Evolutionary conservation across 2,797 vertebrate species (phyloP), one percentile per base, ranked within the genome.

Genomic region (Enteromius paludinosus): DNA sequence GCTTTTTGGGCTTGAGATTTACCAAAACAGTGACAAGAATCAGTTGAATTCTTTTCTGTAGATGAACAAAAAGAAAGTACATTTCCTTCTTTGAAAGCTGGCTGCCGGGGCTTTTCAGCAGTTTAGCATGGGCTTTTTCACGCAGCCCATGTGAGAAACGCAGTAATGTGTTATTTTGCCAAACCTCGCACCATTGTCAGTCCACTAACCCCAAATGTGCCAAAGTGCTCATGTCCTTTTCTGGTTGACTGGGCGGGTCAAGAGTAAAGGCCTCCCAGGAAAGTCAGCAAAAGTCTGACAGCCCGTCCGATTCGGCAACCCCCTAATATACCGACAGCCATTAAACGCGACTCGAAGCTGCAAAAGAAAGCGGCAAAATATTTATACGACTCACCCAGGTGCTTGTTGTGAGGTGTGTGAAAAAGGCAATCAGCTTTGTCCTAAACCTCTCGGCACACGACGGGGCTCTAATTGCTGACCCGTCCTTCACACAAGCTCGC

Each of bases 161-260:
- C 91, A 92, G 90, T 93, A 94, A 94, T 92, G 93, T 92, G 94
- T 88, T 89, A 93, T 90, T 91, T 86, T 90, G 93, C 89, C 91
- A 94, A 93, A 92, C 61, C 89, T 93, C 92, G 86, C 91, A 92
- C 92, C 90, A 87, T 91, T 93, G 92, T 92, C 91, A 89, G 92
- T 90, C 91, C 91, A 89, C 93, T 94, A 93, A 90, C 92, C 90
- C 90, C 88, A 85, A 93, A 94, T 68, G 90, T 94, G 93, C 93
- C 90, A 94, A 92, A 94, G 90, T 89, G 90, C 85, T 87, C 59
- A 85, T 89, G 90, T 92, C 92, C 89, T 93, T 92, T 94, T 94
- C 91, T 91, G 93, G 92, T 91, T 94, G 93, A 94, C 85, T 92
- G 91, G 88, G 69, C 56, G 49, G 90, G 89, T 89, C 86, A 88